Evolutionary conservation across 2,113 vertebrate genomes (phyloP).

Genomic region (Leucopternis melanops): DNA sequence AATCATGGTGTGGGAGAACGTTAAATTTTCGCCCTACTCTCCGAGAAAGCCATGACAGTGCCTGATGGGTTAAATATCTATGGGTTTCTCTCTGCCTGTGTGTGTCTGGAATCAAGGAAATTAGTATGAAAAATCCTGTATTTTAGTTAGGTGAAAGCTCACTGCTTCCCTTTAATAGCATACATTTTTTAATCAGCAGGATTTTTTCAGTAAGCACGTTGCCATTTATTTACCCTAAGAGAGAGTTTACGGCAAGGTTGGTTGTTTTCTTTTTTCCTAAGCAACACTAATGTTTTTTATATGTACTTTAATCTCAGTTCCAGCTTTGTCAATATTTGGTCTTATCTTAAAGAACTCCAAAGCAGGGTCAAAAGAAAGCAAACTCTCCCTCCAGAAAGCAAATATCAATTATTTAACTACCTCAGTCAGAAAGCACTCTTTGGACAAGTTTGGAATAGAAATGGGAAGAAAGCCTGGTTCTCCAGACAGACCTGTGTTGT

Average conservation of each 20-base stretch:
- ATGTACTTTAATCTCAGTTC: conserved; percentile 41
- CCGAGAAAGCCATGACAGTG: neutral
- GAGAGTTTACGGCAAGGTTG: neutral
- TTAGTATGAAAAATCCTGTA: neutral
- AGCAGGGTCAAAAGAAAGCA: conserved; percentile 34
- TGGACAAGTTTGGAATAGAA: neutral
- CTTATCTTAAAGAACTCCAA: conserved; percentile 65
- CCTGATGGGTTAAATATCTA: neutral
- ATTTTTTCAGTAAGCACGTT: neutral
- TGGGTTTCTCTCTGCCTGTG: neutral
- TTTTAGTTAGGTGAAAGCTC: neutral
- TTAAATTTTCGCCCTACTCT: neutral
- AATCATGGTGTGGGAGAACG: neutral
- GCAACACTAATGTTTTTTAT: neutral
- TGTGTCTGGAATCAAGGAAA: neutral
- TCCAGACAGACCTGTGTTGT: neutral
- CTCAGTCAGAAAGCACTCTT: neutral
- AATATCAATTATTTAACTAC: conserved; percentile 27
- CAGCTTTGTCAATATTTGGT: conserved; percentile 67
- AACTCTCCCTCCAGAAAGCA: conserved; percentile 37
- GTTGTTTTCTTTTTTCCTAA: neutral
- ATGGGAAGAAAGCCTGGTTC: neutral
- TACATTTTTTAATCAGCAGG: neutral
- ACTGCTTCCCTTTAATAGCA: neutral
- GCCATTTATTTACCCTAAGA: neutral